Evolutionary conservation across 1,140 invertebrate species (phyloP).

Genomic region (Tetramorium parvispinum): DNA sequence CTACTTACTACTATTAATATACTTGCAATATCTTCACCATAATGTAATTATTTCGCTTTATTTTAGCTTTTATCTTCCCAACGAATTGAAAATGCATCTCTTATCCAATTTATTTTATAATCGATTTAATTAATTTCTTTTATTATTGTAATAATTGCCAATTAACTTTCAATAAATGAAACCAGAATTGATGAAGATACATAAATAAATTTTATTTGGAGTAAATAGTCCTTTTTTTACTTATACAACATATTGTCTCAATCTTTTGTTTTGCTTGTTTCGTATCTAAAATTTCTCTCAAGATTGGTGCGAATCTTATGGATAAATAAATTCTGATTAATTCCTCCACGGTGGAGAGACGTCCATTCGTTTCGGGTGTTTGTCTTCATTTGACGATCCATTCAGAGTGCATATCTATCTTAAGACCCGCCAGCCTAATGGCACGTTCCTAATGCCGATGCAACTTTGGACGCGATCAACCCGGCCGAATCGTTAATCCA

Average conservation of each 20-base stretch:
- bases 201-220: not conserved
- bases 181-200: not conserved
- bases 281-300: not conserved
- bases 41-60: not conserved
- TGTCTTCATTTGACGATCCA: constrained; percentile 20
- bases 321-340: constrained; percentile 7
- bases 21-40: not conserved
- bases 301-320: not conserved
- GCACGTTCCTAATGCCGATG: constrained; percentile 41
- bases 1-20: not conserved
- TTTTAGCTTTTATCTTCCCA: not conserved
- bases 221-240: not conserved
- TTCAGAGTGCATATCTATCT: not conserved
- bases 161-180: not conserved
- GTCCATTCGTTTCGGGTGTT: not conserved
- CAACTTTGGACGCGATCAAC: not conserved
- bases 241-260: not conserved
- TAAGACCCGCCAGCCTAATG: constrained; percentile 29
- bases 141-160: not conserved
- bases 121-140: not conserved
- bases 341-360: not conserved
- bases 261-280: not conserved
- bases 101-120: not conserved
- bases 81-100: not conserved
- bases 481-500: constrained; percentile 42